Conservation (phyloP, 2,797 vertebrate genomes). For the Syngnathus rostellatus region DNA sequence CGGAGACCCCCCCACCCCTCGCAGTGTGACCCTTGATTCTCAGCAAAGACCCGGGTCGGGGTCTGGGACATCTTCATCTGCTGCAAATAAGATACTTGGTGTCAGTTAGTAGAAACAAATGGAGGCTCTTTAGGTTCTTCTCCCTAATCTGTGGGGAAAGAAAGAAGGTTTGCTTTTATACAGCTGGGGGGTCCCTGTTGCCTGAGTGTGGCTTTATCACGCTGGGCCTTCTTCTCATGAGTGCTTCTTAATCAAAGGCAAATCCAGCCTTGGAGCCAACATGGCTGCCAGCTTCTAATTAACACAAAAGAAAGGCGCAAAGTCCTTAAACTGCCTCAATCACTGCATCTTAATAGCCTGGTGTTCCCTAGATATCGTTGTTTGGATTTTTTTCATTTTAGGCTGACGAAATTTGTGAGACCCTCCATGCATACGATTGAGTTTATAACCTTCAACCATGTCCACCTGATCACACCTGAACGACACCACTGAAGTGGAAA, state of each 20-base stretch:
- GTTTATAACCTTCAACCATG: too few relatives aligned
- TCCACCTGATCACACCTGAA: neutral
- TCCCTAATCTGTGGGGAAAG: conserved; percentile 37
- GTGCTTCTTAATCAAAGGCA: conserved; percentile 68
- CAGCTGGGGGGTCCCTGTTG: conserved; percentile 43
- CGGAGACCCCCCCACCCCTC: conserved; percentile 44
- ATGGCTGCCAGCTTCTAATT: conserved; percentile 65
- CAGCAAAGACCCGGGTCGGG: conserved; percentile 44
- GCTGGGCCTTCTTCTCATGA: conserved; percentile 50
- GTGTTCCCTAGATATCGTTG: conserved; percentile 20
- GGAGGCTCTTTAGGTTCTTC: conserved; percentile 36
- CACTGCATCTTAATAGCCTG: conserved; percentile 39
- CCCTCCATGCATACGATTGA: neutral
- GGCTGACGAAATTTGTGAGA: conserved; percentile 20
- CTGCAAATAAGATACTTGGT: conserved; percentile 46
- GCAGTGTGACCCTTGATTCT: conserved; percentile 69
- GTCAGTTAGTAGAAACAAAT: conserved; percentile 63
- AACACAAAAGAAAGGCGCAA: conserved; percentile 64
- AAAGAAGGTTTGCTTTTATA: conserved; percentile 17
- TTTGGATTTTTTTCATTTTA: conserved; percentile 6
- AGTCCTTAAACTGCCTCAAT: conserved; percentile 45
- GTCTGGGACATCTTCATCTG: conserved; percentile 23
- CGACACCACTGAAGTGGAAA: neutral
- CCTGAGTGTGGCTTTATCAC: conserved; percentile 55
- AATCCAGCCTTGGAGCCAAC: conserved; percentile 63